Percentiles rank a stretch among this genome's conserved stretches.
phyloP scores from a whole-genome alignment of 2,888 invertebrate species.

The Ypsolopha sequella region DNA sequence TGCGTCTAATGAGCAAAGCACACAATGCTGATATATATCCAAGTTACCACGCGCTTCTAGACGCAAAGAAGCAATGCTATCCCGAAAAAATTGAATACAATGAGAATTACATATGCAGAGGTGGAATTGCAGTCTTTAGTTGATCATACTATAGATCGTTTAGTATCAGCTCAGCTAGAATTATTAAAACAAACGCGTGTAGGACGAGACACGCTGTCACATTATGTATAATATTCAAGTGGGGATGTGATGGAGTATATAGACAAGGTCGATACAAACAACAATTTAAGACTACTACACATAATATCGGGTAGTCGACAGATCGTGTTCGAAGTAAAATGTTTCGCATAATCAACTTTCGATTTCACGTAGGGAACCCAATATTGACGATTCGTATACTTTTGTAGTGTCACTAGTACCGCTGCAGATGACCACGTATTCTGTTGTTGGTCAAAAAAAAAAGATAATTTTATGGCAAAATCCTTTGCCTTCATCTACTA shows the following conservation, averaged over 20 bases:
- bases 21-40: background rate
- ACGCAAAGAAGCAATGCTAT: background rate
- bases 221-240: background rate
- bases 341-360: no score
- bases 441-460: background rate
- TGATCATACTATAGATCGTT: background rate
- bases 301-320: no score
- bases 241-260: background rate
- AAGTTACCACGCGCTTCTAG: background rate
- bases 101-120: background rate
- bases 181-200: background rate
- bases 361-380: no score
- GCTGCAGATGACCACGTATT: background rate
- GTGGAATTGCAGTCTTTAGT: background rate
- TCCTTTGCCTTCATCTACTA: background rate
- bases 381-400: background rate
- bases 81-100: background rate
- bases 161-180: background rate
- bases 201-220: background rate
- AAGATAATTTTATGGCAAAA: background rate
- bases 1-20: no score
- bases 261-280: background rate
- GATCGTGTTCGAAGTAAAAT: no score
- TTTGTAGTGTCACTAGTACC: background rate
- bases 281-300: background rate